These are phyloP conservation scores for Loripinus fragilis DNA, from an alignment of 2,888 invertebrate genomes.

Conservation along the genomic window DNA sequence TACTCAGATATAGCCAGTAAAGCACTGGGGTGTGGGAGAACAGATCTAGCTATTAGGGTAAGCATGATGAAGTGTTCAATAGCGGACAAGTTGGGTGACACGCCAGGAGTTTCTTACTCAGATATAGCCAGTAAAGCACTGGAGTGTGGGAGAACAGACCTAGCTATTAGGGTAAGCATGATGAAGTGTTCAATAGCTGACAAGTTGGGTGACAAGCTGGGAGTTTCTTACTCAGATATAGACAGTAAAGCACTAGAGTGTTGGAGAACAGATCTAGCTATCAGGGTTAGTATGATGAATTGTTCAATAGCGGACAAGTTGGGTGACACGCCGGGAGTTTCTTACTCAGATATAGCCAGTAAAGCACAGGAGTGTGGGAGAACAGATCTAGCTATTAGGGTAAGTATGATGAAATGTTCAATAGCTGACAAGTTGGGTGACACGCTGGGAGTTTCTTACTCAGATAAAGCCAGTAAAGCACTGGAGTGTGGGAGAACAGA, in stretches of 20 bases:
- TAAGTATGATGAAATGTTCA: too few species aligned
- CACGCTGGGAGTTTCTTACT: constrained; percentile 94
- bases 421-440: constrained; percentile 94
- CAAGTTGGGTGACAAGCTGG: constrained; percentile 92
- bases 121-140: constrained; percentile 96
- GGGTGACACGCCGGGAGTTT: constrained; percentile 92
- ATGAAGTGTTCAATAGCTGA: too few species aligned
- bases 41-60: constrained; percentile 95
- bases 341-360: constrained; percentile 96
- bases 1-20: constrained; percentile 97
- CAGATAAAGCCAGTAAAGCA: constrained; percentile 96
- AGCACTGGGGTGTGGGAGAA: constrained; percentile 94
- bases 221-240: constrained; percentile 97
- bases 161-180: constrained; percentile 92
- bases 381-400: constrained; percentile 95
- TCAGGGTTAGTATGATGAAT: too few species aligned
- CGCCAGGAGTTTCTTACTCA: constrained; percentile 95
- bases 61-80: too few species aligned
- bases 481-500: constrained; percentile 94
- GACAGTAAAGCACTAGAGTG: constrained; percentile 95
- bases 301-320: too few species aligned
- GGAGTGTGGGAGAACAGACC: constrained; percentile 92
- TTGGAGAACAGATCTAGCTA: constrained; percentile 94
- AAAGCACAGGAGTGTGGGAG: constrained; percentile 95
- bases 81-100: constrained; percentile 93